Conservation (phyloP, 2,113 vertebrate species). For the Alexandromys fortis region DNA sequence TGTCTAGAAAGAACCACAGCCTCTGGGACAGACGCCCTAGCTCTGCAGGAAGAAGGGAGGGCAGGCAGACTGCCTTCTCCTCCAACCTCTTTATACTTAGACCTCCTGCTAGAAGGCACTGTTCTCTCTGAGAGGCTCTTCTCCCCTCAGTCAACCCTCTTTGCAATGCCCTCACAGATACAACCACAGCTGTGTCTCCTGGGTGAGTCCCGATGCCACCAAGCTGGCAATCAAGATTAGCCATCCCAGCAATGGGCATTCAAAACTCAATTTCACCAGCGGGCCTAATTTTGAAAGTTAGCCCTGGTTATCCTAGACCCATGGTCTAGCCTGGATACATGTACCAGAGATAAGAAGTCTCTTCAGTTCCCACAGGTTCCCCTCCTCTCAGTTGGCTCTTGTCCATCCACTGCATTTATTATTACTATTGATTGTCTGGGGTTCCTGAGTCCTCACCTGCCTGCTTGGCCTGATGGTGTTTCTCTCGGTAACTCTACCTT, state of each 20-base stretch:
- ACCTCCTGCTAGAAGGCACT: not conserved
- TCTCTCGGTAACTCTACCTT: not conserved
- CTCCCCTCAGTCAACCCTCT: not conserved
- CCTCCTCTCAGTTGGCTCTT: not conserved
- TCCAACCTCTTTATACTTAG: not conserved
- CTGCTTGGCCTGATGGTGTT: not conserved
- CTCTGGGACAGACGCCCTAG: too few relatives aligned
- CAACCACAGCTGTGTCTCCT: not conserved
- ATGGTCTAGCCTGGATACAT: not conserved
- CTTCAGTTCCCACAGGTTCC: not conserved
- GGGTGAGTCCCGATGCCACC: not conserved
- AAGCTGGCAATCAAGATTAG: not conserved
- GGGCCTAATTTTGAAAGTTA: not conserved
- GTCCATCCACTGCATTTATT: fast-evolving
- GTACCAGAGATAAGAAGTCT: not conserved
- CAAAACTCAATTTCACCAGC: not conserved
- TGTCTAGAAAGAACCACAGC: not conserved
- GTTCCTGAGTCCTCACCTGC: not conserved
- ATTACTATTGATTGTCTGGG: not conserved
- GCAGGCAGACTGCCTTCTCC: not conserved
- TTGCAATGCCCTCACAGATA: too few relatives aligned
- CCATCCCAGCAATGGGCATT: not conserved
- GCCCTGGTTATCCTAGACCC: not conserved
- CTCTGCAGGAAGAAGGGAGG: not conserved
- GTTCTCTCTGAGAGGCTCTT: too few relatives aligned